Evolutionary conservation across 2,797 vertebrate genomes (phyloP).

Genomic region (Momotus momota): DNA sequence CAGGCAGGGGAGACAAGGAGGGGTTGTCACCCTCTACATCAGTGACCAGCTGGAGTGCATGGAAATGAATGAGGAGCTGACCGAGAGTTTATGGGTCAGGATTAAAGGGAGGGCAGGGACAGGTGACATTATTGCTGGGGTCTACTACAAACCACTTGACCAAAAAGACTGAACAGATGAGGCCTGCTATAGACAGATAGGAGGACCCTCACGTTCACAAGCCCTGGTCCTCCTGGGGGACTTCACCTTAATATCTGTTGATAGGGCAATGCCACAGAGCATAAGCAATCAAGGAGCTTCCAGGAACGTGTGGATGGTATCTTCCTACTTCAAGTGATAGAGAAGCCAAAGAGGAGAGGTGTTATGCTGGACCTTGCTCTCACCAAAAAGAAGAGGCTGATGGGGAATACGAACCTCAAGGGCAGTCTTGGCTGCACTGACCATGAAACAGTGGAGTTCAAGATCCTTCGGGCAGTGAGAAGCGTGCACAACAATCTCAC

Average conservation of each 20-base stretch:
- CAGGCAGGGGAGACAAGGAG: not conserved
- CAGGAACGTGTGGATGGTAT: too few species aligned
- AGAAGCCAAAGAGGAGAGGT: too few species aligned
- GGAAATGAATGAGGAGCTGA: not conserved
- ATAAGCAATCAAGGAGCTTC: too few species aligned
- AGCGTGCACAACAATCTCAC: not conserved
- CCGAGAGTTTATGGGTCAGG: not conserved
- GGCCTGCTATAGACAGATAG: not conserved
- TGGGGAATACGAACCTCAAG: too few species aligned
- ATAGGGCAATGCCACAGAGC: too few species aligned
- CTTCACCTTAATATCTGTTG: too few species aligned
- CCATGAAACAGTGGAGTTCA: too few species aligned
- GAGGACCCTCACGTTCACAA: not conserved
- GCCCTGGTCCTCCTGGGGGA: too few species aligned
- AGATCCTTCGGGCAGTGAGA: not conserved
- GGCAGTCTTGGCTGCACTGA: too few species aligned
- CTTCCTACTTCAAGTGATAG: too few species aligned
- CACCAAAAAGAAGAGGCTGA: too few species aligned
- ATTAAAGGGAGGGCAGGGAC: not conserved
- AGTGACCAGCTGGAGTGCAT: not conserved
- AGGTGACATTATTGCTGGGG: not conserved
- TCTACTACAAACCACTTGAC: not conserved
- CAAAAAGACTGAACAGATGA: not conserved
- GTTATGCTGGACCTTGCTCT: too few species aligned
- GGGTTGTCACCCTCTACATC: not conserved